phyloP scores from a whole-genome alignment of 2,888 invertebrate species.

The Halocaridina rubra region DNA sequence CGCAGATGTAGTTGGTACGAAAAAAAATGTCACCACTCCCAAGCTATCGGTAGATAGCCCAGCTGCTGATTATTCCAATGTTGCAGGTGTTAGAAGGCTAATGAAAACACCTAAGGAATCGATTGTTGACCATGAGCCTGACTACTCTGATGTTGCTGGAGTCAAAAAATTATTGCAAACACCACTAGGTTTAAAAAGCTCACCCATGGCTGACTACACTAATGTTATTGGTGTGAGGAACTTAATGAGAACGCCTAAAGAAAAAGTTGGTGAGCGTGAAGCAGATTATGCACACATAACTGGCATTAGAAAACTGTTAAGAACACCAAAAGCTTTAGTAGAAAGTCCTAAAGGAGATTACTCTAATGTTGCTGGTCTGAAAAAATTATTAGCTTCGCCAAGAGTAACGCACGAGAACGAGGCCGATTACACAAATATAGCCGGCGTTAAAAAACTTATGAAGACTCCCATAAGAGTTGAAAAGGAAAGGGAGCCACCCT shows the following conservation, averaged over 20 bases:
- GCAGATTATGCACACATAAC: not conserved
- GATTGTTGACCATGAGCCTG: not conserved
- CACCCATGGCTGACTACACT: constrained; percentile 23
- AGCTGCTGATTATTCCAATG: constrained; percentile 26
- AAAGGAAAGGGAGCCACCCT: not conserved
- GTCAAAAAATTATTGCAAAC: constrained; percentile 1
- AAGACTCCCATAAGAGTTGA: not conserved
- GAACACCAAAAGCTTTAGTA: not conserved
- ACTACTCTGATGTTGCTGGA: constrained; percentile 24
- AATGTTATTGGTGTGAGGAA: constrained; percentile 21
- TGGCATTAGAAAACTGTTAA: not conserved
- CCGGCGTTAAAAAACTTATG: constrained; percentile 11
- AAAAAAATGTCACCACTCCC: constrained; percentile 2
- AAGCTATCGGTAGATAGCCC: not conserved
- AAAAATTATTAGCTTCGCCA: constrained; percentile 27
- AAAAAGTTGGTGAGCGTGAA: not conserved
- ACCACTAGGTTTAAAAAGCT: too few relatives aligned
- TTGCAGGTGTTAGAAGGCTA: constrained; percentile 30
- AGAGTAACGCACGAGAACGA: not conserved
- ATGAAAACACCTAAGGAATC: constrained; percentile 26
- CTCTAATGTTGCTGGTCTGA: constrained; percentile 26
- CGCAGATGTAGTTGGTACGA: constrained; percentile 13
- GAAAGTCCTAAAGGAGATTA: constrained; percentile 34
- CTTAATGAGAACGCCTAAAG: not conserved
- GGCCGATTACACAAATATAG: constrained; percentile 41